Percentiles rank a stretch among this genome's conserved stretches.
phyloP scores from a whole-genome alignment of 30 jellyfish, hydroid and myxozoan species.

The Chrysaora quinquecirrha region DNA sequence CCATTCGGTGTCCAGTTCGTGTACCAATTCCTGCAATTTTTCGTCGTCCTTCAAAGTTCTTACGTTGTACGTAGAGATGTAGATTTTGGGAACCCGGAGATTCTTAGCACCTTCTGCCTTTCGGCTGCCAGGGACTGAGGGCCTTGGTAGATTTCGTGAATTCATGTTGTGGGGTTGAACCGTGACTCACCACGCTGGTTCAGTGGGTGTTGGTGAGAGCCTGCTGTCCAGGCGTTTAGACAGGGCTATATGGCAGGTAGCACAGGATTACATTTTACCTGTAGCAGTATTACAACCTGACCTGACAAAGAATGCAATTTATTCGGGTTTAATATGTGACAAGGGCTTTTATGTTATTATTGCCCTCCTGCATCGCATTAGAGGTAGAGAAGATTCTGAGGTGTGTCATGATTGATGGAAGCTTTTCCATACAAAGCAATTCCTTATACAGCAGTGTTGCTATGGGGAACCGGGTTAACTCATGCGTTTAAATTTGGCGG shows the following conservation, averaged over 20 bases:
- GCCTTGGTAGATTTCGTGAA: slow-evolving; percentile 39
- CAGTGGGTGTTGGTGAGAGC: slow-evolving; percentile 68
- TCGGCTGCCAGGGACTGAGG: slow-evolving; percentile 81
- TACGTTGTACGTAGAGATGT: slow-evolving; percentile 51
- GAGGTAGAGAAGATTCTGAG: no score
- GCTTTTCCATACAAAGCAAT: no score
- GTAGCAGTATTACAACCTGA: slow-evolving; percentile 33
- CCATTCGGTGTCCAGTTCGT: no score
- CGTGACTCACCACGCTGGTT: slow-evolving; percentile 64
- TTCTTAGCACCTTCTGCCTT: slow-evolving; percentile 73
- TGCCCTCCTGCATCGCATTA: no score
- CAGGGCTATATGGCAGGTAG: slow-evolving; percentile 38
- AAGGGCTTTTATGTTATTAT: no score
- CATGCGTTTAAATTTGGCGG: no score
- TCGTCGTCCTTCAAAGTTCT: slow-evolving; percentile 31
- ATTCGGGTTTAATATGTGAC: no score
- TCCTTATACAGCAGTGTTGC: no score
- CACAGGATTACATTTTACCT: slow-evolving; percentile 28
- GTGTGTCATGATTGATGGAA: no score
- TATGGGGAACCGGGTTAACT: no score
- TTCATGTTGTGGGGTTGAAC: slow-evolving; percentile 54
- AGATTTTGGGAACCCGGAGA: slow-evolving; percentile 49
- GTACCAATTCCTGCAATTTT: slow-evolving; percentile 21
- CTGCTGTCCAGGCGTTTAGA: neutral
- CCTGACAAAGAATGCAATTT: no score